Conservation (phyloP, 2,797 vertebrate genomes). For the Neoniphon sammara region DNA sequence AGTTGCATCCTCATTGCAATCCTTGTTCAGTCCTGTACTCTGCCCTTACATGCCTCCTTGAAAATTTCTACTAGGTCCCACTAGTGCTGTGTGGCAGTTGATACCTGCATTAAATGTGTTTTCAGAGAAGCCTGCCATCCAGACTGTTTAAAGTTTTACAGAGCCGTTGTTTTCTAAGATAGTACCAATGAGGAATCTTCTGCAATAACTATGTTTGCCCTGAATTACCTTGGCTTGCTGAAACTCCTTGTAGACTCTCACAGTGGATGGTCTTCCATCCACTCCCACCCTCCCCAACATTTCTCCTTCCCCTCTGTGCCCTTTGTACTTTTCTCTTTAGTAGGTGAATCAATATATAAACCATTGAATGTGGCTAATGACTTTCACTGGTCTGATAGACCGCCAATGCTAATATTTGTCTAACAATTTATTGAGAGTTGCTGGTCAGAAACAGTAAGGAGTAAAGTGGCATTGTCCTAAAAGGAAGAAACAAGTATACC, state of each 20-base stretch:
- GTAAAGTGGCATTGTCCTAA: constrained; percentile 45
- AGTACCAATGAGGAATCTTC: constrained; percentile 79
- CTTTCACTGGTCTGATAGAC: constrained; percentile 82
- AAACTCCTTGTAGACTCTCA: constrained; percentile 86
- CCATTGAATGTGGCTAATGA: constrained; percentile 82
- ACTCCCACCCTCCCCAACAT: constrained; percentile 13
- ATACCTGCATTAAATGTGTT: constrained; percentile 84
- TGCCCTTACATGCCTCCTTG: too few species aligned
- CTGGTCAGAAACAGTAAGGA: constrained; percentile 75
- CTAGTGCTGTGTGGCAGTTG: constrained; percentile 33
- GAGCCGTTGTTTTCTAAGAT: constrained; percentile 81
- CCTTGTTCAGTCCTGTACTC: too few species aligned
- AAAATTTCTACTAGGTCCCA: too few species aligned
- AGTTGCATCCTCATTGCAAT: too few species aligned
- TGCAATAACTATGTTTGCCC: constrained; percentile 86
- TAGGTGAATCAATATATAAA: constrained; percentile 85
- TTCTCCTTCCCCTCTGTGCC: constrained; percentile 12
- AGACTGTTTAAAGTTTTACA: constrained; percentile 79
- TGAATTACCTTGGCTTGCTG: constrained; percentile 87
- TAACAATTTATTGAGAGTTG: constrained; percentile 80
- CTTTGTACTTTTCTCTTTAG: constrained; percentile 59
- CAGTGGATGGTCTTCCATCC: constrained; percentile 74
- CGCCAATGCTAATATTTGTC: constrained; percentile 91
- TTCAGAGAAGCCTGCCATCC: constrained; percentile 81
- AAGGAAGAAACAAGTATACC: constrained; percentile 24